Evolutionary conservation across 2,797 vertebrate species (phyloP), one percentile per base, ranked within the genome.

Genomic region (Eurystomus glaucurus): DNA sequence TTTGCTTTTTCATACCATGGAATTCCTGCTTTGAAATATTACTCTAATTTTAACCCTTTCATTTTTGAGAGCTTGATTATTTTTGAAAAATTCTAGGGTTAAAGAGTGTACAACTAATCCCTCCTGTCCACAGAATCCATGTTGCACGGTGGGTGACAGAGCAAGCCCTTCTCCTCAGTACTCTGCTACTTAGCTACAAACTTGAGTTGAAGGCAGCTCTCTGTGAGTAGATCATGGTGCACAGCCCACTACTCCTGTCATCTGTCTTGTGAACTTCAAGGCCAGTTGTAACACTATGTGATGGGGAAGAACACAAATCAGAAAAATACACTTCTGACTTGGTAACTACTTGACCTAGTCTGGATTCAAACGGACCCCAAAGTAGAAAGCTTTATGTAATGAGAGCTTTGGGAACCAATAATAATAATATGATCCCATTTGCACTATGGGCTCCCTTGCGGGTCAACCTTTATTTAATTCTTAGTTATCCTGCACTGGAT

Each of bases 141-240:
- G 3, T 2, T 51, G 85, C 78, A 74, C 8, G 60, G 74, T 57
- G 74, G 72, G 74, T 74, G 82, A 77, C 82, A 93, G 68, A 80
- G 86, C 46, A 48, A 69, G 11, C 61, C 80, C 68, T 92, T 46
- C 68, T 92, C 37, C 71, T 94, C 81, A 52, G 9, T 57, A 2
- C 80, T 77, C 76, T 92, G 58, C 79, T 71, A 23, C 88, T 69
- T 94, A 95, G 75, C 79, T 69, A 4, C 72, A 91, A 14, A 57
- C 72, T 28, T 28, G 58, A 19, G 82, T 22, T 78, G 72, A 57
- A 60, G 74, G 89, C 60, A 57, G 57, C 33, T 94, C 33, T 71
- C 21, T 87, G 88, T 87, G 91, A 86, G 66, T 86, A 79, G n/a
- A 28, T 21, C 2, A 4, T 29, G 31, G 66, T 90, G 60, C 14